Conservation (phyloP, 92 coral and sea anemone genomes). For the Palythoa heliodiscus region DNA sequence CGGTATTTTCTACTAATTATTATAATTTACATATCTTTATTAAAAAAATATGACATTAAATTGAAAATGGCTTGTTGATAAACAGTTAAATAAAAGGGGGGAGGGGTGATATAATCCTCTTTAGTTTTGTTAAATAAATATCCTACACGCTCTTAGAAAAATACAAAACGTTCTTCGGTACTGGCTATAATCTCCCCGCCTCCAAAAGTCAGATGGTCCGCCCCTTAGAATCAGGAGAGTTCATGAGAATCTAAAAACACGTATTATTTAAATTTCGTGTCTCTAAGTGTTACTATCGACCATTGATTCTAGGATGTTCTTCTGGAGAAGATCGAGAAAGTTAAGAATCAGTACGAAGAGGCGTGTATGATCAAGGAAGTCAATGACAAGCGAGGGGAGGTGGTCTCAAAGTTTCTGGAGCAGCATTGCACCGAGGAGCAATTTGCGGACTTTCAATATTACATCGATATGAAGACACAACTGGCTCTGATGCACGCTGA, state of each 20-base stretch:
- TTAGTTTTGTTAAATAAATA: too few relatives aligned
- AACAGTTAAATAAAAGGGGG: too few relatives aligned
- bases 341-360: conserved; percentile 90
- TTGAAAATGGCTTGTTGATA: too few relatives aligned
- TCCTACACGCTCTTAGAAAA: too few relatives aligned
- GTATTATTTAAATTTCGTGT: neutral
- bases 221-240: neutral
- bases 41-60: too few relatives aligned
- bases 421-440: conserved; percentile 88
- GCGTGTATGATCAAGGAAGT: conserved; percentile 97
- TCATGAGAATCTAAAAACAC: neutral
- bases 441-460: conserved; percentile 97
- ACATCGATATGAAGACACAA: conserved; percentile 98
- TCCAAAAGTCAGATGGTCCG: too few relatives aligned
- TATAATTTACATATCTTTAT: too few relatives aligned
- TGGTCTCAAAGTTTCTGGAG: conserved; percentile 90
- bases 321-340: conserved; percentile 86
- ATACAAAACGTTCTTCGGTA: too few relatives aligned
- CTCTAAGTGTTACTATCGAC: neutral
- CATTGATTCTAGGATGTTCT: conserved; percentile 71
- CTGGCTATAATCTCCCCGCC: too few relatives aligned
- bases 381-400: conserved; percentile 94
- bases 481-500: conserved; percentile 97
- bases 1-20: too few relatives aligned
- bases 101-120: too few relatives aligned